These are phyloP conservation scores for Plemyria rubiginata DNA, from an alignment of 2,888 invertebrate species.

Conservation along the genomic window DNA sequence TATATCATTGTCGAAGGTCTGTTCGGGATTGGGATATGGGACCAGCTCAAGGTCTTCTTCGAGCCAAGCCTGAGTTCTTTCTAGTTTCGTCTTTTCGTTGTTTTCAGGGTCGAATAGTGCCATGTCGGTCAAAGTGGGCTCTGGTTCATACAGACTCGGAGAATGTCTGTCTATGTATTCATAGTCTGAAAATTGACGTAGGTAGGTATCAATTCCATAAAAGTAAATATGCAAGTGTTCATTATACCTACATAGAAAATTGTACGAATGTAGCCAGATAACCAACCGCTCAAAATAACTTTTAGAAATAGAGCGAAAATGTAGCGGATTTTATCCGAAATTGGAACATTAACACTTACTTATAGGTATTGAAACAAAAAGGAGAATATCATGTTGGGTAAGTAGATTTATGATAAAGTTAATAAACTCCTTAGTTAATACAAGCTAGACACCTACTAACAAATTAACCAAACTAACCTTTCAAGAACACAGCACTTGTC, in stretches of 20 bases:
- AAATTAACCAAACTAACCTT: conserved; percentile 40
- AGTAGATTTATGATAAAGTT: no score
- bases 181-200: conserved; percentile 41
- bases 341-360: no score
- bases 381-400: no score
- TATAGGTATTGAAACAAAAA: no score
- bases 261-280: no score
- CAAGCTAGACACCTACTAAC: background rate
- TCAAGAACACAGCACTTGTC: conserved; percentile 47
- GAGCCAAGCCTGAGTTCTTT: conserved; percentile 62
- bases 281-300: no score
- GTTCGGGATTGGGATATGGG: conserved; percentile 45
- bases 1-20: conserved; percentile 35
- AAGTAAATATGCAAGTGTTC: background rate
- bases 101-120: conserved; percentile 18
- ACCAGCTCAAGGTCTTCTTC: conserved; percentile 53
- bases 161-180: conserved; percentile 45
- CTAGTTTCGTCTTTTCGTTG: conserved; percentile 46
- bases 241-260: no score
- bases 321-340: background rate
- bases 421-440: background rate
- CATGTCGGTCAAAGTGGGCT: conserved; percentile 20
- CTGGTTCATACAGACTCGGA: conserved; percentile 36
- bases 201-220: background rate
- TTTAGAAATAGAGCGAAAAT: no score